Conservation (phyloP, 2,113 vertebrate species). For the Blennius ocellaris region DNA sequence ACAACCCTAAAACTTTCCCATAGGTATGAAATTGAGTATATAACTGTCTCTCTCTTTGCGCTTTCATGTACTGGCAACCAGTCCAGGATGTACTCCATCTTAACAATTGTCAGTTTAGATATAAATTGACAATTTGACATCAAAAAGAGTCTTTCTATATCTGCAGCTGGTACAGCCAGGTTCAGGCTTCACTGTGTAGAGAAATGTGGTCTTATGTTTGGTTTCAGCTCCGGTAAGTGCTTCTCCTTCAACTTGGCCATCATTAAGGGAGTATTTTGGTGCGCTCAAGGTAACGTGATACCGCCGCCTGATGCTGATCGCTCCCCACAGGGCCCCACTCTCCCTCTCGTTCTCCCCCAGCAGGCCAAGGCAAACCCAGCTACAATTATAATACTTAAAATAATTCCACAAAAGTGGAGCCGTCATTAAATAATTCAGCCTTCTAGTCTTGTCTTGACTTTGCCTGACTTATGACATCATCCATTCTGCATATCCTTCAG, state of each 20-base stretch:
- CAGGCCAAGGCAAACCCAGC: conserved; percentile 83
- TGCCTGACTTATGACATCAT: conserved; percentile 86
- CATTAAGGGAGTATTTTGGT: conserved; percentile 93
- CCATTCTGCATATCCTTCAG: conserved; percentile 86
- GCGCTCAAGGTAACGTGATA: conserved; percentile 90
- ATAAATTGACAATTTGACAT: no score
- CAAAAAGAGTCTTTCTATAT: conserved; percentile 18
- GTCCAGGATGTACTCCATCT: no score
- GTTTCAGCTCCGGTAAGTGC: conserved; percentile 86
- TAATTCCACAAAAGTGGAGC: conserved; percentile 94
- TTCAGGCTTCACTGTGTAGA: conserved; percentile 70
- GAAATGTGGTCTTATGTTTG: conserved; percentile 87
- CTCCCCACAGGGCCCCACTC: conserved; percentile 89
- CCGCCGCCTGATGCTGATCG: conserved; percentile 88
- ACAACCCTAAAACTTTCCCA: no score
- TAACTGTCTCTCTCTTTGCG: no score
- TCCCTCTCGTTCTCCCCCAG: conserved; percentile 40
- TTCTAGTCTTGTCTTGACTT: conserved; percentile 88
- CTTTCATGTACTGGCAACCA: no score
- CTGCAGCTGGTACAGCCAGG: not conserved
- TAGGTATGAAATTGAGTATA: no score
- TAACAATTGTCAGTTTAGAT: no score
- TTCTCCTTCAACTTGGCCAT: conserved; percentile 89
- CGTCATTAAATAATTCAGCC: conserved; percentile 89
- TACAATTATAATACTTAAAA: conserved; percentile 95